Conservation (phyloP, 2,797 vertebrate genomes). For the Hemibagrus guttatus region DNA sequence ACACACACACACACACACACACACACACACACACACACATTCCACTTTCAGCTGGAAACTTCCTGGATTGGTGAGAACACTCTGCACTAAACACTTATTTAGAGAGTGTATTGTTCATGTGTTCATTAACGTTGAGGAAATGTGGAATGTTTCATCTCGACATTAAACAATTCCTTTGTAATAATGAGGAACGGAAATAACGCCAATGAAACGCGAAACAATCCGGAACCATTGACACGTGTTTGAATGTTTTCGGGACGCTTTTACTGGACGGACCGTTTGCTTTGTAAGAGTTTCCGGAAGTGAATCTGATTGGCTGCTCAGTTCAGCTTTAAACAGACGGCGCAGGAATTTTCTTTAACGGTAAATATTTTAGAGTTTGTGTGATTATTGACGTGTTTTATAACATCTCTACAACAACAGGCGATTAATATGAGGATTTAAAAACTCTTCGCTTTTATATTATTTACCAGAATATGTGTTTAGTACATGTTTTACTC, state of each 20-base stretch:
- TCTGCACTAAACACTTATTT: too few species aligned
- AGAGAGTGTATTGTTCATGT: too few species aligned
- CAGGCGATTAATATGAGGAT: not conserved
- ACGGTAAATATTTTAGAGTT: not conserved
- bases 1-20: too few species aligned
- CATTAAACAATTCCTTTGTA: not conserved
- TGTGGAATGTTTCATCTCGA: not conserved
- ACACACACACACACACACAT: too few species aligned
- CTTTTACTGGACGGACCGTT: constrained; percentile 23
- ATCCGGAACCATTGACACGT: not conserved
- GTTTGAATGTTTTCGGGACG: not conserved
- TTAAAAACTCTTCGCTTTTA: not conserved
- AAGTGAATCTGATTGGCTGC: constrained; percentile 52
- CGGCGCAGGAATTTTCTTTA: constrained; percentile 49
- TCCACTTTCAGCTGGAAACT: too few species aligned
- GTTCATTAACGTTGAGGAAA: not conserved
- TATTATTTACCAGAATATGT: too few species aligned
- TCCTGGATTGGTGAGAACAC: too few species aligned
- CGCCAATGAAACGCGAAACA: not conserved
- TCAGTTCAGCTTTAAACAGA: constrained; percentile 46
- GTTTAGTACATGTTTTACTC: too few species aligned
- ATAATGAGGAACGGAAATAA: not conserved
- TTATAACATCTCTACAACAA: not conserved
- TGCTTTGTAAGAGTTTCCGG: not conserved
- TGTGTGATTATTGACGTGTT: not conserved